A percentile compares a stretch with the other conserved stretches of the same genome.
These are phyloP conservation scores for Hystrix cristata DNA, from an alignment of 2,113 vertebrate species.

Conservation along the genomic window DNA sequence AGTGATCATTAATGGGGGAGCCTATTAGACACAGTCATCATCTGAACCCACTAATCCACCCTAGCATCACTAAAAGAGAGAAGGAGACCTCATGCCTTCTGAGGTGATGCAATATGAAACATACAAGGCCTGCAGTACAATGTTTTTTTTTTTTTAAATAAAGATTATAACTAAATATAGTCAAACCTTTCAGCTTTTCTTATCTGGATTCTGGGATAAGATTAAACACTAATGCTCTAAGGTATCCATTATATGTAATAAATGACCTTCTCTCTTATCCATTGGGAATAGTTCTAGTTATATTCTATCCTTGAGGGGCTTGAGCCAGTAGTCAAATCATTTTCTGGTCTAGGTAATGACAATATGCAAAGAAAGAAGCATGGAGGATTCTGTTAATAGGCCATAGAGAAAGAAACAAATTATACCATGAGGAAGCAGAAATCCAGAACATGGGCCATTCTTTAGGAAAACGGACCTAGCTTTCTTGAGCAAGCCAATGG, in stretches of 20 bases:
- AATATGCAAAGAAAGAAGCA: slow-evolving; percentile 9
- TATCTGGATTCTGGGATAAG: not conserved
- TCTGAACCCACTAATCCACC: not conserved
- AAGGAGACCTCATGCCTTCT: not conserved
- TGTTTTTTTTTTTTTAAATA: not conserved
- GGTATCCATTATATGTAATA: not conserved
- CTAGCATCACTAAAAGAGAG: not conserved
- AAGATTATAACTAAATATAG: not conserved
- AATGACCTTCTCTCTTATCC: not conserved
- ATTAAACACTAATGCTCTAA: not conserved
- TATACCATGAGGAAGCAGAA: not conserved
- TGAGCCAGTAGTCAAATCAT: slow-evolving; percentile 3
- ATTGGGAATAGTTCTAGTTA: not conserved
- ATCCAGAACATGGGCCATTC: not conserved
- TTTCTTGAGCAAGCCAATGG: slow-evolving; percentile 39
- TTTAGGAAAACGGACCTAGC: not conserved
- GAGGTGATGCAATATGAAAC: not conserved
- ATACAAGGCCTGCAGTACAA: not conserved
- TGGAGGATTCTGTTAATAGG: not conserved
- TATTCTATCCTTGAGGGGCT: not conserved
- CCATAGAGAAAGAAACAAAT: not conserved
- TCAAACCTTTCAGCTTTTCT: slow-evolving; percentile 7
- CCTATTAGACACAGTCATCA: not conserved
- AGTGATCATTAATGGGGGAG: not conserved
- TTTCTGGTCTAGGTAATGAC: slow-evolving; percentile 29